Evolutionary conservation across 35 echinoderm and acorn worm species (phyloP).

Genomic region (Ophioderma brevispina): DNA sequence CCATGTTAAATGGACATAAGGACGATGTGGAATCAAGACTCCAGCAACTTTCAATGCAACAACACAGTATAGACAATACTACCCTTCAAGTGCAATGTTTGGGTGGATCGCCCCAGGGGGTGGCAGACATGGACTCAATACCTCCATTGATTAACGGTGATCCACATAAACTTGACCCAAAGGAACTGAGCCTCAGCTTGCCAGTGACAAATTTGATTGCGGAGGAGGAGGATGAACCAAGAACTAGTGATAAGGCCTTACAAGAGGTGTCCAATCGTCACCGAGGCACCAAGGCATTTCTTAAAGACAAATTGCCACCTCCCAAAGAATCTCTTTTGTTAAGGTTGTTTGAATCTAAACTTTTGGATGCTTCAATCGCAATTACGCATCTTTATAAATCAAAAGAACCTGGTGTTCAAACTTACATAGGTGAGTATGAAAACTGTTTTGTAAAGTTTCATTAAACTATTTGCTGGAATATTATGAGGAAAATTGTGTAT

Average conservation of each 20-base stretch:
- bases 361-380: conserved; percentile 93
- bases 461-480: too few relatives aligned
- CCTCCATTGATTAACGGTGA: background rate
- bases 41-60: background rate
- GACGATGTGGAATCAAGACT: background rate
- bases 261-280: background rate
- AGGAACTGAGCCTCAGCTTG: conserved; percentile 67
- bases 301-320: conserved; percentile 90
- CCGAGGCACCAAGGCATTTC: conserved; percentile 31
- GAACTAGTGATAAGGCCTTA: conserved; percentile 2
- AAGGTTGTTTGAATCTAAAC: conserved; percentile 97
- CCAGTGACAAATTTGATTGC: conserved; percentile 49
- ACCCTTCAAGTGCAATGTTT: background rate
- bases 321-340: conserved; percentile 91
- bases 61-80: background rate
- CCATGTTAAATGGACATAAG: background rate
- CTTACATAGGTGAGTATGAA: conserved; percentile 99
- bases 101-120: background rate
- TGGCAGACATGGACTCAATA: background rate
- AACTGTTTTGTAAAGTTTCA: too few relatives aligned
- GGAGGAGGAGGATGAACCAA: conserved; percentile 68
- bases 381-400: conserved; percentile 98
- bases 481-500: too few relatives aligned
- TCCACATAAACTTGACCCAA: background rate
- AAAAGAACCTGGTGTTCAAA: conserved; percentile 95